Base-by-base conservation (phyloP, 2,888 invertebrate species). In the Eilema caniola region DNA sequence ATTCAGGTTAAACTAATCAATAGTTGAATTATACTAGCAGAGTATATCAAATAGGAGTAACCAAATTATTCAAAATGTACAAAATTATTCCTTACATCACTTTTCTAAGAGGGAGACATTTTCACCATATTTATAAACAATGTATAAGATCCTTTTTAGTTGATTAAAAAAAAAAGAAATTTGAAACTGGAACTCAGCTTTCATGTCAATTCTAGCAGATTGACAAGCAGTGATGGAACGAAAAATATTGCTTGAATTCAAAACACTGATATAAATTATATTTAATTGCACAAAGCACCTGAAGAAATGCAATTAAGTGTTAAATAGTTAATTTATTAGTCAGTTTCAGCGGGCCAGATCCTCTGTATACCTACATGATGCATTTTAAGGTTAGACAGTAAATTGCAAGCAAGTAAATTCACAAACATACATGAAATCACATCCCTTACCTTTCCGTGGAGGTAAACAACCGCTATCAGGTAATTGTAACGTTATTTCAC, bases 381-480 rank as follows among this genome's bases (percentile, higher is more conserved):
- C 62, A 77, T 84, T 88, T 91, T 89, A 92, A 93, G 93, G 93
- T 93, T 93, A 92, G 79, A 74, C 37, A 67, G 71, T 70, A 62
- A 67, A 71, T 73, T 72, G 76, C 69, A 70, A 71, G 63, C 60
- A 73, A 70, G 23, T 76, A 72, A 74, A 70, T 72, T 75, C 71
- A 78, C 67, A 74, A 76, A 75, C 78, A 82, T 67, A 77, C 75
- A 79, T 81, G 85, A 81, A 85, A 83, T 81, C 78, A 85, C 82
- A 88, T 83, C 86, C 85, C 95, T 94, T 94, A 94, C 94, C 94
- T 93, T 88, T 81, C 80, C 79, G 83, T 83, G 83, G 84, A 87
- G 88, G 91, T 93, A 93, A 93, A 94, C 91, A 89, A 88, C 83
- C 83, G 82, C 85, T 91, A 90, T 87, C 89, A 88, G 87, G 86